phyloP scores from a whole-genome alignment of 2,113 vertebrate species.

The Eleginops maclovinus region DNA sequence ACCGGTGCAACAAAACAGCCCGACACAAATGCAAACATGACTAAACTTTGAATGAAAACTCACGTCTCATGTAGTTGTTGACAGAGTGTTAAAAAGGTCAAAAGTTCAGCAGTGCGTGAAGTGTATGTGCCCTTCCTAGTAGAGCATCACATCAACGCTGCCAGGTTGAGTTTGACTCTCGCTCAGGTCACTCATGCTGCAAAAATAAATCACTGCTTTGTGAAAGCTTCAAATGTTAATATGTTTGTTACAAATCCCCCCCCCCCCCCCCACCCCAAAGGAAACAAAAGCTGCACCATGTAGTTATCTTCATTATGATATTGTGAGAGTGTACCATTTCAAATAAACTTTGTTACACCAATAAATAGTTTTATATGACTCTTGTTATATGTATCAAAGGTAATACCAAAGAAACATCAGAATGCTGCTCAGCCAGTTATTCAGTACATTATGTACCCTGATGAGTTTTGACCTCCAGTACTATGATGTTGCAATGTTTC shows the following conservation, averaged over 20 bases:
- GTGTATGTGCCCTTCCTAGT: slow-evolving; percentile 19
- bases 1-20: slow-evolving; percentile 60
- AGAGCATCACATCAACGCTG: not conserved
- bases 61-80: slow-evolving; percentile 12
- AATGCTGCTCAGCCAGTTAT: too few relatives aligned
- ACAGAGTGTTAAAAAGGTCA: slow-evolving; percentile 46
- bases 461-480: not conserved
- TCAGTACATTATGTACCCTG: too few relatives aligned
- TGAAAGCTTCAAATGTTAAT: slow-evolving; percentile 29
- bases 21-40: slow-evolving; percentile 44
- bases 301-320: too few relatives aligned
- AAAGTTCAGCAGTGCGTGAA: slow-evolving; percentile 51
- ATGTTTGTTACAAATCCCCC: too few relatives aligned
- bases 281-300: too few relatives aligned
- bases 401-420: too few relatives aligned
- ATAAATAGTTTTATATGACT: too few relatives aligned
- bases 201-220: slow-evolving; percentile 30
- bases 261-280: too few relatives aligned
- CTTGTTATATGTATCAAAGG: too few relatives aligned
- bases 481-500: not conserved
- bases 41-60: slow-evolving; percentile 35
- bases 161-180: slow-evolving; percentile 38
- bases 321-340: too few relatives aligned
- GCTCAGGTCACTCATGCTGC: slow-evolving; percentile 33
- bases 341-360: too few relatives aligned